Base-by-base conservation (phyloP, 2,797 vertebrate genomes). In the Sandelia bainsii region DNA sequence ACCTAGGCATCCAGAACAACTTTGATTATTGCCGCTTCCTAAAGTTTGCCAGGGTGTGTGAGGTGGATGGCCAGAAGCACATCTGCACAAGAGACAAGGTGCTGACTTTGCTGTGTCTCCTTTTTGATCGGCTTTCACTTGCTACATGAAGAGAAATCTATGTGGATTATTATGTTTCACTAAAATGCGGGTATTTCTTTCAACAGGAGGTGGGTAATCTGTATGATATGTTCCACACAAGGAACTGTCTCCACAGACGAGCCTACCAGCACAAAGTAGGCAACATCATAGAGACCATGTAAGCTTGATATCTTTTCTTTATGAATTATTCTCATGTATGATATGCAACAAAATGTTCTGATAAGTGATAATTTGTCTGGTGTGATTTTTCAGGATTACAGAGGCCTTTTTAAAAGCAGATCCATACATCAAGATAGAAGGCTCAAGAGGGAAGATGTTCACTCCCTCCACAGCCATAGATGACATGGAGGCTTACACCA, bases 71-170 rank as follows among this genome's bases (percentile, higher is more conserved):
- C 1, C 89, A 84, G 87, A 98, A 96, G 76, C 85, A 91, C 61
- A 97, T 99, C 90, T 99, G 98, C 85, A 95, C 95, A 6, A 94
- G 97, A 90, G 97, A 99, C 77, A 98, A 99, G 96, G 98, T 98
- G 83, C 90, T 42, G 3, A 4, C 17, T n/a, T 37, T 42, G 5
- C 48, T 50, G 8, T 0, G 0, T 40, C 3, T 65, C 3, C 12
- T 29, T 19, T 62, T 48, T 32, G 1, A 48, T 42, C 17, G 13
- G 19, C 16, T 32, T 73, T 59, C 19, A 20, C 63, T 20, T 4
- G 19, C 44, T 46, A 8, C 19, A 3, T n/a, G 7, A 42, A 48
- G 13, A 19, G 1, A 0, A 20, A 11, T 63, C 9, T 1, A 7
- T 71, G 42, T 22, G 20, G 9, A 6, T 16, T 12, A 70, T 53